Percentiles rank a stretch among this genome's conserved stretches.
phyloP scores from a whole-genome alignment of 2,113 vertebrate genomes.

The Pitta sordida region DNA sequence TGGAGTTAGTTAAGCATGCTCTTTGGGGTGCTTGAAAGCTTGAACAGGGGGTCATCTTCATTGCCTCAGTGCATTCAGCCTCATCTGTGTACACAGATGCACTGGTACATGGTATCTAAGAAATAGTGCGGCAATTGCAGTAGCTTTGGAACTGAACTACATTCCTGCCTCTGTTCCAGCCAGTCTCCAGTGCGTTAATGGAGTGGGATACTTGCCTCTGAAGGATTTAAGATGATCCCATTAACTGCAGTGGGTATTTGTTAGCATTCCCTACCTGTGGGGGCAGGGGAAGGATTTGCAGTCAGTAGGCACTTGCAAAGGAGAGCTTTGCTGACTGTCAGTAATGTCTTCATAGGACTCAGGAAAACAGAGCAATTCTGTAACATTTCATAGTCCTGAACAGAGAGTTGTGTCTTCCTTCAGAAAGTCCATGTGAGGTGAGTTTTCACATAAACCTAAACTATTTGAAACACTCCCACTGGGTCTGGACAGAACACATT shows the following conservation, averaged over 20 bases:
- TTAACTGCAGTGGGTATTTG: constrained; percentile 41
- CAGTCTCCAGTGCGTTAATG: not conserved
- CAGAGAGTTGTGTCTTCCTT: not conserved
- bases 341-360: not conserved
- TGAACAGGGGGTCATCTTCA: not conserved
- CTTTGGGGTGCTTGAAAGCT: not conserved
- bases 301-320: not conserved
- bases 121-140: not conserved
- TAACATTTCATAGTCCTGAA: not conserved
- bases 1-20: not conserved
- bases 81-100: not conserved
- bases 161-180: not conserved
- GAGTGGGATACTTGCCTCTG: not conserved
- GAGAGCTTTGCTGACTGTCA: constrained; percentile 12
- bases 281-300: not conserved
- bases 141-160: not conserved
- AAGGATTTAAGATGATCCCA: constrained; percentile 44
- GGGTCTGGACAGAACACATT: not conserved
- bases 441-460: not conserved
- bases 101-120: not conserved
- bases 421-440: not conserved
- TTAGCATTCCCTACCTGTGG: not conserved
- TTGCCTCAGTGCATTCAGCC: not conserved
- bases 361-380: not conserved
- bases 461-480: not conserved